phyloP scores from a whole-genome alignment of 2,888 invertebrate genomes.

The Lycocerus yunnanus region DNA sequence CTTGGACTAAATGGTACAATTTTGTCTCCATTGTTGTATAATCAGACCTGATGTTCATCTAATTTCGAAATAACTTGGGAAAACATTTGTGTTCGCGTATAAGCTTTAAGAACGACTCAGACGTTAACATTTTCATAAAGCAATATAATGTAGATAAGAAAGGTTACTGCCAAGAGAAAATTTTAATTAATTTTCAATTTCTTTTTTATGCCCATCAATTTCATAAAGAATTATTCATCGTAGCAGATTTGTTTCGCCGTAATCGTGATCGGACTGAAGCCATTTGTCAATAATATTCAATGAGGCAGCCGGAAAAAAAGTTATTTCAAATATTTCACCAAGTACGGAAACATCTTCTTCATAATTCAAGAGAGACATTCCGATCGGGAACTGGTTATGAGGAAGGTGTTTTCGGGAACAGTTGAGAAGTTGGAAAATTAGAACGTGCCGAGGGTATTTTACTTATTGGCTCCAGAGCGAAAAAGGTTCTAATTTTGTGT shows the following conservation, averaged over 20 bases:
- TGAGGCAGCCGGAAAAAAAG: conserved; percentile 39
- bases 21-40: not conserved
- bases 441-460: conserved; percentile 15
- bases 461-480: not conserved
- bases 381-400: conserved; percentile 29
- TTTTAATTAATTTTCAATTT: not conserved
- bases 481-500: conserved; percentile 11
- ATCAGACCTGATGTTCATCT: not conserved
- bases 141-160: not conserved
- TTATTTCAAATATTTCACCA: conserved; percentile 41
- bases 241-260: conserved; percentile 21
- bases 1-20: not conserved
- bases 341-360: conserved; percentile 34
- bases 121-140: not conserved
- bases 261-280: conserved; percentile 25
- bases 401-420: conserved; percentile 18
- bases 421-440: conserved; percentile 23
- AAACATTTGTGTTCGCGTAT: conserved; percentile 2
- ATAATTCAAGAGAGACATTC: conserved; percentile 38
- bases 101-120: not conserved
- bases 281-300: conserved; percentile 41
- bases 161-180: not conserved
- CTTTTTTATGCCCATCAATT: not conserved
- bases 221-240: conserved; percentile 12
- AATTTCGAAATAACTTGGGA: not conserved